A percentile compares a stretch with the other conserved stretches of the same genome.
Evolutionary conservation across 2,797 vertebrate species (phyloP).

Genomic region (Podargus strigoides): DNA sequence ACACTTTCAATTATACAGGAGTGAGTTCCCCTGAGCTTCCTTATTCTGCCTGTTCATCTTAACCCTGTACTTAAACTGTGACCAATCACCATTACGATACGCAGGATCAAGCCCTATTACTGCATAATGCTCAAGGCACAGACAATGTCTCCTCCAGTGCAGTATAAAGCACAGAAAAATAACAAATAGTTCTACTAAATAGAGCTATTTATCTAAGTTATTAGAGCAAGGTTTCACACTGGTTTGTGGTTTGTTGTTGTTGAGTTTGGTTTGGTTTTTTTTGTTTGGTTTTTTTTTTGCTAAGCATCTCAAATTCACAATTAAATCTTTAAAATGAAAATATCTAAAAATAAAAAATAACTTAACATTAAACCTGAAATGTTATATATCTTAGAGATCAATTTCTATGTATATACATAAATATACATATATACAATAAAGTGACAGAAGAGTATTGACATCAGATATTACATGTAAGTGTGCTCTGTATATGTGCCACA

Average conservation of each 20-base stretch:
- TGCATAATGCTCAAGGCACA: background rate
- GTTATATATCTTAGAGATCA: background rate
- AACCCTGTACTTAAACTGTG: background rate
- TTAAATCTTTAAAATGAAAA: background rate
- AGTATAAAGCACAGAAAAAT: background rate
- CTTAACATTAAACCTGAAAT: background rate
- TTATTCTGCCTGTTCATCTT: background rate
- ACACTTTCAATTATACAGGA: background rate
- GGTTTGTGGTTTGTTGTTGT: background rate
- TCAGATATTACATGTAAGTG: background rate
- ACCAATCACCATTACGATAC: background rate
- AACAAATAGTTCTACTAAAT: background rate
- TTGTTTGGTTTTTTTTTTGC: background rate
- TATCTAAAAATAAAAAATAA: background rate
- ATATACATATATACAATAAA: background rate
- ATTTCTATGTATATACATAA: background rate
- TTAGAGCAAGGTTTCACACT: background rate
- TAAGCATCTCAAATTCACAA: background rate
- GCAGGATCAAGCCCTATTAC: background rate
- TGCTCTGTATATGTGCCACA: background rate
- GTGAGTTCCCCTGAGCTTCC: background rate
- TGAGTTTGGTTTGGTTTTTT: background rate
- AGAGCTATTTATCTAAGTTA: background rate
- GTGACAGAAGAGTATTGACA: slow-evolving; percentile 57
- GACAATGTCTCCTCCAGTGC: background rate